Percentiles rank a stretch among this genome's conserved stretches.
Conservation (phyloP, 2,888 invertebrate species). For the Emmelina monodactyla region DNA sequence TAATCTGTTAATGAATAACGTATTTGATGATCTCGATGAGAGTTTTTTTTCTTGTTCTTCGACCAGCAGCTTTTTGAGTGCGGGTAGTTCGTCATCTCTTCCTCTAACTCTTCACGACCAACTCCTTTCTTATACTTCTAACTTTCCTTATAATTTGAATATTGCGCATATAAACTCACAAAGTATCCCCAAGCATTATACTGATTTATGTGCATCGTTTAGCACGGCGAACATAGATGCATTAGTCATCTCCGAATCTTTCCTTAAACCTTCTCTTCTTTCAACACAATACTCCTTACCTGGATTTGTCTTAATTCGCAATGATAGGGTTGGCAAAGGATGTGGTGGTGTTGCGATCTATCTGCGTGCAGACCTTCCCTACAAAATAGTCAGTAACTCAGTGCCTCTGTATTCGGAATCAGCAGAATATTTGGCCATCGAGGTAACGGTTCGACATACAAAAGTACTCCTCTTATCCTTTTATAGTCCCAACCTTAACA, state of each 20-base stretch:
- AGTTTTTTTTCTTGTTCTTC: not conserved
- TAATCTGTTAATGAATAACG: no score
- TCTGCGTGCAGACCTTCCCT: not conserved
- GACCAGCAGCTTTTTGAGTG: not conserved
- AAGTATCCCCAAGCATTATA: no score
- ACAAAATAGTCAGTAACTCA: not conserved
- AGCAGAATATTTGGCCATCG: conserved; percentile 1
- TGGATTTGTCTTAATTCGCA: conserved; percentile 1
- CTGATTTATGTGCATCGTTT: no score
- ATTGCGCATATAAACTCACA: no score
- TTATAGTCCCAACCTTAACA: no score
- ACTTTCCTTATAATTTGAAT: no score
- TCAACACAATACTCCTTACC: not conserved
- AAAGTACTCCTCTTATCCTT: no score
- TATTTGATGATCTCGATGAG: not conserved
- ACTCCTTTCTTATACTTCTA: no score
- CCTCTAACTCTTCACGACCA: no score
- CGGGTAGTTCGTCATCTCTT: no score
- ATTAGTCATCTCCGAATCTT: conserved; percentile 1
- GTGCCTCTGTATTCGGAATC: conserved; percentile 1
- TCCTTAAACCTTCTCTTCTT: conserved; percentile 3
- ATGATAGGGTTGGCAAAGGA: conserved; percentile 1
- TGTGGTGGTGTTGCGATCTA: conserved; percentile 3
- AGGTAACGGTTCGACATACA: not conserved
- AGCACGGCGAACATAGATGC: conserved; percentile 2